Evolutionary conservation across 2,113 vertebrate species (phyloP).

Genomic region (Ctenomys sociabilis): DNA sequence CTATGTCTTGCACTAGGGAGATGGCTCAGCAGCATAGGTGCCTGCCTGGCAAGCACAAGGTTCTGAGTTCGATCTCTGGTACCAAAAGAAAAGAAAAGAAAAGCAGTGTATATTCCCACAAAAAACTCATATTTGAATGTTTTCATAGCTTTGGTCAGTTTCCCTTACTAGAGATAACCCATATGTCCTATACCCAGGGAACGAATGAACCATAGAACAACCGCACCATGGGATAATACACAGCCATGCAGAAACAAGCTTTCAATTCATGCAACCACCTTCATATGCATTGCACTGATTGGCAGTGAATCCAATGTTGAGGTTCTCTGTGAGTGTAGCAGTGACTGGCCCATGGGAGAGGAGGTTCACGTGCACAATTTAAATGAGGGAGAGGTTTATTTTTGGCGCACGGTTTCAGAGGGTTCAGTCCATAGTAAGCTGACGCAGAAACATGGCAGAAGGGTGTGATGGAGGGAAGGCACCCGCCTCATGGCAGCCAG

Average conservation of each 20-base stretch:
- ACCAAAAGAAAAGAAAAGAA: too few species aligned
- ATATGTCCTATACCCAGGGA: neutral
- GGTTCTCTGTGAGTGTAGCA: neutral
- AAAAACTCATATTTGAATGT: neutral
- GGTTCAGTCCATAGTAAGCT: neutral
- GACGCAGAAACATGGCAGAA: neutral
- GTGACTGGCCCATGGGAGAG: neutral
- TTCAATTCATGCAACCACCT: accelerated
- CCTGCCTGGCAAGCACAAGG: too few species aligned
- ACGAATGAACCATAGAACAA: neutral
- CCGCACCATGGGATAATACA: accelerated
- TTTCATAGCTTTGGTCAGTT: neutral
- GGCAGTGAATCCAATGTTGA: neutral
- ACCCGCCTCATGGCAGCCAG: neutral
- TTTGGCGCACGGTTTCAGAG: neutral
- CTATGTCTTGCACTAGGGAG: neutral
- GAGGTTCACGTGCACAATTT: neutral
- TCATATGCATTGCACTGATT: neutral
- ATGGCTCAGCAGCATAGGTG: too few species aligned
- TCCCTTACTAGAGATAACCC: neutral
- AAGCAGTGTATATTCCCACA: neutral
- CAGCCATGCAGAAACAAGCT: neutral
- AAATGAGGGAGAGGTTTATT: neutral
- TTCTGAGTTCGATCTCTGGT: too few species aligned
- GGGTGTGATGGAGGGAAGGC: neutral